Percentiles rank a stretch among this genome's conserved stretches.
These are phyloP conservation scores for honey bee (Apis mellifera) DNA, from an alignment of 1,140 invertebrate genomes.

Conservation along the genomic window Amel_HAv3.1 CM009941.2:10964001-10964500, in stretches of 20 bases:
- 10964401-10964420: conserved; percentile 26
- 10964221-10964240: background rate
- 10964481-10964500: background rate
- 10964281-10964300: conserved; percentile 17
- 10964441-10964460: background rate
- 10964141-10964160: too few species aligned
- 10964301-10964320: conserved; percentile 13
- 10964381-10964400: background rate
- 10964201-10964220: background rate
- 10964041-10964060: too few species aligned
- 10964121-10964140: background rate
- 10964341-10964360: conserved; percentile 29
- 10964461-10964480: background rate
- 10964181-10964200: background rate
- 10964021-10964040: too few species aligned
- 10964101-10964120: background rate
- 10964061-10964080: too few species aligned
- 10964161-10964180: background rate
- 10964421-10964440: background rate
- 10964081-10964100: too few species aligned
- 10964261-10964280: conserved; percentile 21
- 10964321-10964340: conserved; percentile 3
- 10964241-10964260: conserved; percentile 21
- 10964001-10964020: too few species aligned
- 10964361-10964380: background rate